Base-by-base conservation (phyloP, 2,888 invertebrate genomes). In the Salticus scenicus region DNA sequence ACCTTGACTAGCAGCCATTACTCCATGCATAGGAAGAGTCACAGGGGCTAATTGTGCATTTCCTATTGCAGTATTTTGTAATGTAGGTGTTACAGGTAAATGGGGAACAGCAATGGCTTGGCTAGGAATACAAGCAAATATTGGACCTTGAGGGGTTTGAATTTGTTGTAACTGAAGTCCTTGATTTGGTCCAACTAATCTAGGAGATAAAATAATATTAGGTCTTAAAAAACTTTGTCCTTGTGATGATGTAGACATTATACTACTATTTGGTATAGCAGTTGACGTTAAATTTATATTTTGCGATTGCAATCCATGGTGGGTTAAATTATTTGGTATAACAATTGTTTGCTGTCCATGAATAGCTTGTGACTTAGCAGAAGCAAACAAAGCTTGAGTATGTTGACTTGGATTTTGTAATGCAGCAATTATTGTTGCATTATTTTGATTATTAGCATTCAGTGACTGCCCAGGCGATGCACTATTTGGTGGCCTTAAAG, bases 401-500 rank as follows among this genome's bases (percentile, higher is more conserved):
- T 78, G 79, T 24, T 88, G 88, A 67, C 69, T 80, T 24, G 78
- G 84, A 70, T 67, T 82, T 73, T 88, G 87, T 24, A 88, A 72
- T 14, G 88, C 88, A n/a, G 84, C 88, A 31, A 88, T 74, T 28
- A 88, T 28, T 10, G 81, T 73, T 27, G 88, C 78, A 81, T 88
- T 88, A 42, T 83, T 88, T 51, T 82, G 82, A 31, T 77, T 37
- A 27, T 51, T 79, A 41, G 85, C 69, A 74, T 66, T 78, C 10
- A 85, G 37, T 17, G 81, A 20, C 37, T 77, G 79, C 0, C 81
- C 81, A 24, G 82, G 67, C 37, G 80, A 69, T 8, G 74, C 86
- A 71, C 80, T 87, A 30, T 41, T 70, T 37, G 90, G 88, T 90
- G 91, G 94, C 89, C 94, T 92, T 89, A 95, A 91, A 88, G 95